These are phyloP conservation scores for Pollenia griseotomentosa DNA, from an alignment of 2,888 invertebrate genomes.

Conservation along the genomic window DNA sequence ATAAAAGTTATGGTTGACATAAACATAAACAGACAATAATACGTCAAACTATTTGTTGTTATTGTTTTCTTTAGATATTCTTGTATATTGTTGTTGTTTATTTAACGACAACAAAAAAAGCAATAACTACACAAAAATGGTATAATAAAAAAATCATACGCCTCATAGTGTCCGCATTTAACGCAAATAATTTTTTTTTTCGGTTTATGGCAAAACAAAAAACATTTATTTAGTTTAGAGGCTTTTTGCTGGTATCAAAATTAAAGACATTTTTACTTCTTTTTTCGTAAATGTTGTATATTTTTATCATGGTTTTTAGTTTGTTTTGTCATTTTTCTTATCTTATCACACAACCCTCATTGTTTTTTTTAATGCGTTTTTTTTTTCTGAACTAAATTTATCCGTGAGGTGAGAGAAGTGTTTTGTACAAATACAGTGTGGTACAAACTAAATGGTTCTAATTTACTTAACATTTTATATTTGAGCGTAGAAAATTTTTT, in stretches of 20 bases:
- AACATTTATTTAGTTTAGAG: constrained; percentile 6
- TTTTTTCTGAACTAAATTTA: constrained; percentile 12
- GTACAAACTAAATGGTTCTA: background rate
- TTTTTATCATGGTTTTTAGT: constrained; percentile 7
- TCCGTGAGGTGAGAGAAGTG: constrained; percentile 3
- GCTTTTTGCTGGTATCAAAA: constrained; percentile 16
- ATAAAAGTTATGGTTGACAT: constrained; percentile 61
- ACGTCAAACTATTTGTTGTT: constrained; percentile 37
- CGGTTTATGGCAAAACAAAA: constrained; percentile 24
- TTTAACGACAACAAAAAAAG: constrained; percentile 3
- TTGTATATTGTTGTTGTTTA: constrained; percentile 29
- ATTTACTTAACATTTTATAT: constrained; percentile 27
- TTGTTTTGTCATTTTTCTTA: constrained; percentile 36
- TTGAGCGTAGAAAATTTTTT: constrained; percentile 5
- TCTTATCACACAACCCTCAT: constrained; percentile 66
- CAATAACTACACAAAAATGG: background rate
- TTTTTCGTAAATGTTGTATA: constrained; percentile 20
- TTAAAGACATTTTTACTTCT: constrained; percentile 7
- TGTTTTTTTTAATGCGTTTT: constrained; percentile 17
- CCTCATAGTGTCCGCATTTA: constrained; percentile 52
- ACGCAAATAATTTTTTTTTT: constrained; percentile 25
- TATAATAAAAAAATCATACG: constrained; percentile 28
- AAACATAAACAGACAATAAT: constrained; percentile 61
- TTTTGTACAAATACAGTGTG: background rate
- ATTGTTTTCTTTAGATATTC: background rate